A percentile compares a stretch with the other conserved stretches of the same genome.
These are phyloP conservation scores for Eurytoma californica DNA, from an alignment of 2,888 invertebrate species.

Conservation along the genomic window DNA sequence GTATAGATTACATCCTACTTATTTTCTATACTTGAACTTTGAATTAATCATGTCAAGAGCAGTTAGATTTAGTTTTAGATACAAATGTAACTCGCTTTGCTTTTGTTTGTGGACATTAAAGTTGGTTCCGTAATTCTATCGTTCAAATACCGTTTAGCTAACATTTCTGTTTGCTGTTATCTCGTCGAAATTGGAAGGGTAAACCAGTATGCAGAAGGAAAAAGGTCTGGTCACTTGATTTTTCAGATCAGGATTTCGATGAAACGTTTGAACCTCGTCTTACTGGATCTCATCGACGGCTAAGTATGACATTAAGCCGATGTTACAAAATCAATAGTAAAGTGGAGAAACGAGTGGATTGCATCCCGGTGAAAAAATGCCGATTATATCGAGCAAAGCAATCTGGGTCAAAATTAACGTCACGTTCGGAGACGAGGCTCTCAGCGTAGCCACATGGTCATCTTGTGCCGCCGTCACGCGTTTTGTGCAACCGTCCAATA, in stretches of 20 bases:
- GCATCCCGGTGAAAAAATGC: slow-evolving; percentile 10
- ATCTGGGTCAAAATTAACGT: slow-evolving; percentile 50
- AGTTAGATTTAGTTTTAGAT: too few relatives aligned
- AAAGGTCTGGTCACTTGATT: neutral
- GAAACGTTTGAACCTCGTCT: slow-evolving; percentile 31
- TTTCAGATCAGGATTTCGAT: slow-evolving; percentile 9
- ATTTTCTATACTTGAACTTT: too few relatives aligned
- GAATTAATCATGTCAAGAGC: too few relatives aligned
- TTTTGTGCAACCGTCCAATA: slow-evolving; percentile 7
- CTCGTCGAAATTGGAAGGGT: too few relatives aligned
- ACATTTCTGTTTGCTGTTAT: too few relatives aligned
- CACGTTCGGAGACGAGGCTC: slow-evolving; percentile 9
- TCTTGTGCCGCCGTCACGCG: neutral
- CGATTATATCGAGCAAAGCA: slow-evolving; percentile 1
- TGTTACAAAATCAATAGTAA: slow-evolving; percentile 43
- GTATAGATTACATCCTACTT: too few relatives aligned
- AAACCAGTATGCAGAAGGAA: too few relatives aligned
- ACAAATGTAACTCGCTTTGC: too few relatives aligned
- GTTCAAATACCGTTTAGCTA: too few relatives aligned
- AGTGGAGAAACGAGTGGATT: neutral
- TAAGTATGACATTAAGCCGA: slow-evolving; percentile 44
- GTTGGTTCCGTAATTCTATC: too few relatives aligned
- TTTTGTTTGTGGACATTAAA: too few relatives aligned
- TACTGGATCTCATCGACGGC: slow-evolving; percentile 26
- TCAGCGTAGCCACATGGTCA: slow-evolving; percentile 14